phyloP scores from a whole-genome alignment of 2,888 invertebrate species.

The Nomada fabriciana region DNA sequence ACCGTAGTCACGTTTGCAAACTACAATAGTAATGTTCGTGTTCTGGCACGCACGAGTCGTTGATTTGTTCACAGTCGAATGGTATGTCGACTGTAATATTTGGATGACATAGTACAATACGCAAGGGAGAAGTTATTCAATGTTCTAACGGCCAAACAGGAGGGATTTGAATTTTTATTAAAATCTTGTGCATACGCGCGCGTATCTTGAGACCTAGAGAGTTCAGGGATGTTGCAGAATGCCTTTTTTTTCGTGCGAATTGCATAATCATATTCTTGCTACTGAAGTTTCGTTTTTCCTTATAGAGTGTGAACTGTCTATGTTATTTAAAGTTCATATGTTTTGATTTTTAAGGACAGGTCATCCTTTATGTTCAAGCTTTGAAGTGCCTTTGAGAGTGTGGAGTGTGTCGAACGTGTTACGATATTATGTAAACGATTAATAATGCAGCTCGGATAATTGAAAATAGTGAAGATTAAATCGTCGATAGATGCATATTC shows the following conservation, averaged over 20 bases:
- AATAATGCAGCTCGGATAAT: too few species aligned
- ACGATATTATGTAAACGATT: constrained; percentile 9
- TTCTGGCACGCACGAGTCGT: too few species aligned
- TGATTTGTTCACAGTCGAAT: too few species aligned
- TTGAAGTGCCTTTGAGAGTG: constrained; percentile 42
- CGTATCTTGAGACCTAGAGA: constrained; percentile 23
- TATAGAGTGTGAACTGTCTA: constrained; percentile 48
- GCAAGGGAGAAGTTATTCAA: not conserved
- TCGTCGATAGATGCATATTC: too few species aligned
- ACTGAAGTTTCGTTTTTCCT: constrained; percentile 41
- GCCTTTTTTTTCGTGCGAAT: constrained; percentile 43
- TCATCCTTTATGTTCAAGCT: constrained; percentile 45
- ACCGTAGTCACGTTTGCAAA: too few species aligned
- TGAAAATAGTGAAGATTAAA: too few species aligned
- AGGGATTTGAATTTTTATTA: constrained; percentile 22
- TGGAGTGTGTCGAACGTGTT: constrained; percentile 32
- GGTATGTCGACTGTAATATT: not conserved
- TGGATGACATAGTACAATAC: not conserved
- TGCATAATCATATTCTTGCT: constrained; percentile 48
- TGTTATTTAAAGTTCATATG: constrained; percentile 33
- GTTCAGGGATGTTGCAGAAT: constrained; percentile 49
- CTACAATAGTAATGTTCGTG: too few species aligned
- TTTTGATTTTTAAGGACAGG: constrained; percentile 32
- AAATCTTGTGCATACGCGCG: constrained; percentile 35
- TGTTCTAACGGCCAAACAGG: not conserved